A percentile compares a stretch with the other conserved stretches of the same genome.
These are phyloP conservation scores for Myotis lucifugus DNA, from an alignment of 2,113 vertebrate genomes.

Conservation along the genomic window DNA sequence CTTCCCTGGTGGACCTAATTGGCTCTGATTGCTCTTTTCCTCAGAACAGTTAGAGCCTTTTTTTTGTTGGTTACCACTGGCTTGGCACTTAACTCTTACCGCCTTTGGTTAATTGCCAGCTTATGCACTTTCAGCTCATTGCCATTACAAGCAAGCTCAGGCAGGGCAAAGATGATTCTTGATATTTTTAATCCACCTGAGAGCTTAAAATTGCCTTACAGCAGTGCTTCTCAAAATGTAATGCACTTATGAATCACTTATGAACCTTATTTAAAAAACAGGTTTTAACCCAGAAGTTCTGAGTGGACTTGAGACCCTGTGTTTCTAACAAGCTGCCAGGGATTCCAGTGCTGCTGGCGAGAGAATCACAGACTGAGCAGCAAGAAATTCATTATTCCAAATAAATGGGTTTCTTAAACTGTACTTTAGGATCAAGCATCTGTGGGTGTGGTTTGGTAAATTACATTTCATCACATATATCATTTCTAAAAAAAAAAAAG, in stretches of 20 bases:
- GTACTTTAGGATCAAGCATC: neutral
- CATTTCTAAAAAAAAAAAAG: neutral
- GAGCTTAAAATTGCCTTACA: slow-evolving; percentile 1
- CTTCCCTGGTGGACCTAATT: neutral
- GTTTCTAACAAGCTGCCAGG: neutral
- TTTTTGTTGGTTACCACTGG: neutral
- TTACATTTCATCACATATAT: slow-evolving; percentile 21
- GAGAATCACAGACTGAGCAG: neutral
- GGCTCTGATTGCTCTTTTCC: slow-evolving; percentile 1
- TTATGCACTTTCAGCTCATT: slow-evolving; percentile 36
- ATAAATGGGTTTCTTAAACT: neutral
- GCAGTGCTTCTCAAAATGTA: neutral
- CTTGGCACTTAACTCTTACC: neutral
- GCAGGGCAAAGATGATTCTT: slow-evolving; percentile 3
- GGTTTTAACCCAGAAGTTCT: neutral
- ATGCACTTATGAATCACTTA: neutral
- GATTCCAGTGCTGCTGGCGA: neutral
- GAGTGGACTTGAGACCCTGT: neutral
- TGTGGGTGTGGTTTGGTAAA: neutral
- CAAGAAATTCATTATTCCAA: neutral
- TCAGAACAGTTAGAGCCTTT: neutral
- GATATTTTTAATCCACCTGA: slow-evolving; percentile 31
- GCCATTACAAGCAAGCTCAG: slow-evolving; percentile 18
- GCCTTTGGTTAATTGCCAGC: slow-evolving; percentile 47
- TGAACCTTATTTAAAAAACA: neutral